A percentile compares a stretch with the other conserved stretches of the same genome.
These are phyloP conservation scores for Rhabdornis inornatus DNA, from an alignment of 2,113 vertebrate species.

Conservation along the genomic window DNA sequence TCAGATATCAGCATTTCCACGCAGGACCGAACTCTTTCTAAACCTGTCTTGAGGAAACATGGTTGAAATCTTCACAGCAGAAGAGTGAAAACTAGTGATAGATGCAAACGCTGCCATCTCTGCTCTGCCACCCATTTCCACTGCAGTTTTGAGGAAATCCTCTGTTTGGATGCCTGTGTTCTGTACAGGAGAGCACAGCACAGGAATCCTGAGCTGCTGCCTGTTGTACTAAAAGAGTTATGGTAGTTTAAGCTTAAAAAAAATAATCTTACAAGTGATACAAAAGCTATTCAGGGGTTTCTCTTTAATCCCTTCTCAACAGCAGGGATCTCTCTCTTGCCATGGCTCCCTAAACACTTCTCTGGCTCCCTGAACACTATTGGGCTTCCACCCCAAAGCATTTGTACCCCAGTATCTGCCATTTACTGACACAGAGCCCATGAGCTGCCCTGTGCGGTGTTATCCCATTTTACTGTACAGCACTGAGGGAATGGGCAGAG, in stretches of 20 bases:
- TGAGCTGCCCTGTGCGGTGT: background rate
- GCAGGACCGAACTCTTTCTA: conserved; percentile 9
- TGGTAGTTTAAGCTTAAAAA: background rate
- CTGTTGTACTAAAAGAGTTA: background rate
- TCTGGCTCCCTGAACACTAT: too few relatives aligned
- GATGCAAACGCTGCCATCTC: background rate
- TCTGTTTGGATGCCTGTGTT: background rate
- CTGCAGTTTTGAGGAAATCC: background rate
- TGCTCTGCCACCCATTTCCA: background rate
- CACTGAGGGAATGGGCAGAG: background rate
- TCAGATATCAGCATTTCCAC: conserved; percentile 11
- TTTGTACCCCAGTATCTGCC: background rate
- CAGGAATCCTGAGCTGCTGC: background rate
- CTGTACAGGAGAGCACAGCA: background rate
- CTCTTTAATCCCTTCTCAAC: background rate
- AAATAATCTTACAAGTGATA: background rate
- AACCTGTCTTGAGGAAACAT: background rate
- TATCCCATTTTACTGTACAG: background rate
- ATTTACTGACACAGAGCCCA: background rate
- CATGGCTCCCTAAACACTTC: background rate
- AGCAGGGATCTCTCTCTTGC: background rate
- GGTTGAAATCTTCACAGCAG: background rate
- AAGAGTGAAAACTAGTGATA: background rate
- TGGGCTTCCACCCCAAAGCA: background rate
- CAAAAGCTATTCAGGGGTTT: background rate